Percentiles rank a stretch among this genome's conserved stretches.
Conservation (phyloP, 2,113 vertebrate genomes). For the Saguinus midas region DNA sequence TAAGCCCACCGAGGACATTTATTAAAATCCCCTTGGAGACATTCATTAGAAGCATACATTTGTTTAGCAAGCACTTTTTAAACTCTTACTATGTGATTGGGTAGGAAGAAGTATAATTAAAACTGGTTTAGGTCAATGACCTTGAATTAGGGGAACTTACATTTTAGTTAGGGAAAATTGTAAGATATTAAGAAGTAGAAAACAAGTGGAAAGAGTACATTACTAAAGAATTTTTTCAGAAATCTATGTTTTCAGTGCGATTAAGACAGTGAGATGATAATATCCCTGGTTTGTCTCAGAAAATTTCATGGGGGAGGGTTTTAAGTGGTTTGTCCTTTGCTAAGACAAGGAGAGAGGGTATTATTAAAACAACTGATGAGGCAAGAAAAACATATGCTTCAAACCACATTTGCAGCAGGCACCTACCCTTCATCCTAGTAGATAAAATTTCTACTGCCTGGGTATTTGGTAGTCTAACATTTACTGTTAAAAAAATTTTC, state of each 20-base stretch:
- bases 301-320: background rate
- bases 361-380: background rate
- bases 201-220: background rate
- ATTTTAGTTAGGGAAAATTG: background rate
- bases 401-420: background rate
- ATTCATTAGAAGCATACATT: slow-evolving; percentile 5
- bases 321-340: background rate
- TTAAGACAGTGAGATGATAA: background rate
- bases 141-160: background rate
- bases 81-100: background rate
- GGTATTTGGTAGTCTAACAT: background rate
- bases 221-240: background rate
- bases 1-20: slow-evolving; percentile 9
- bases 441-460: background rate
- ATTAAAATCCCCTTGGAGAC: slow-evolving; percentile 56
- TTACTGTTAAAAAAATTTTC: background rate
- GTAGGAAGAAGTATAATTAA: slow-evolving; percentile 37
- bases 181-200: background rate
- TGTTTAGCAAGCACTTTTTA: slow-evolving; percentile 49
- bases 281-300: background rate
- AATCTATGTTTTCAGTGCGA: background rate
- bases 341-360: background rate
- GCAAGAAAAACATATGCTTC: background rate
- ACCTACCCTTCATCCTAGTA: background rate
- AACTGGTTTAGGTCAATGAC: background rate